Percentiles rank a stretch among this genome's conserved stretches.
These are phyloP conservation scores for Lynx canadensis DNA, from an alignment of 2,113 vertebrate genomes.

Conservation along the genomic window DNA sequence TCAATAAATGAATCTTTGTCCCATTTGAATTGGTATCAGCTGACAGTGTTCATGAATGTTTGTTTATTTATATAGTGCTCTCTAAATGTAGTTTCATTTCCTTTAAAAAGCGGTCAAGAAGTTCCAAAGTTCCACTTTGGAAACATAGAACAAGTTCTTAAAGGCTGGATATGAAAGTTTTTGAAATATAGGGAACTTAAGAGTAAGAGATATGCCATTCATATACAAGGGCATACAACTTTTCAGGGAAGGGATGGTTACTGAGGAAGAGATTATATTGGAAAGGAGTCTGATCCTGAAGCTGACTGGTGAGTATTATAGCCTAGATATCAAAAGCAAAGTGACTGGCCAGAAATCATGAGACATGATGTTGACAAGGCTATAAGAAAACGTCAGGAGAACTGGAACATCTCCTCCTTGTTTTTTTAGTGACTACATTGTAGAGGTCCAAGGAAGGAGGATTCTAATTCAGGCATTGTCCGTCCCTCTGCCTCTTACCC, in stretches of 20 bases:
- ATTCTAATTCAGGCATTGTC: background rate
- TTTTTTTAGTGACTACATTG: background rate
- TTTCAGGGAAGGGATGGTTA: background rate
- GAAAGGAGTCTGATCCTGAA: background rate
- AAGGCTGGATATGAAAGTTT: background rate
- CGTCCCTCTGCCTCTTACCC: background rate
- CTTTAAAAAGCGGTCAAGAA: background rate
- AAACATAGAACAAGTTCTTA: background rate
- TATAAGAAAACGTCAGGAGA: background rate
- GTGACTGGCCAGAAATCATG: background rate
- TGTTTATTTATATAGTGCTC: background rate
- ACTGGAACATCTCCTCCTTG: background rate
- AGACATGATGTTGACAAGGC: background rate
- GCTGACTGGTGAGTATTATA: background rate
- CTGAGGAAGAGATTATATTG: background rate
- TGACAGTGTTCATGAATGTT: background rate
- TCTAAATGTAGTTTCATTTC: slow-evolving; percentile 2
- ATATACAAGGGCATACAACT: background rate
- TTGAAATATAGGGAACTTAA: background rate
- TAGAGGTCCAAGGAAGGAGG: background rate
- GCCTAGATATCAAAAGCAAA: background rate
- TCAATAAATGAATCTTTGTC: background rate
- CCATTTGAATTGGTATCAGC: background rate
- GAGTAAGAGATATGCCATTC: background rate
- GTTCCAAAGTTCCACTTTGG: background rate